phyloP scores from a whole-genome alignment of 1,140 invertebrate species.

The Drosophila pachea region DNA sequence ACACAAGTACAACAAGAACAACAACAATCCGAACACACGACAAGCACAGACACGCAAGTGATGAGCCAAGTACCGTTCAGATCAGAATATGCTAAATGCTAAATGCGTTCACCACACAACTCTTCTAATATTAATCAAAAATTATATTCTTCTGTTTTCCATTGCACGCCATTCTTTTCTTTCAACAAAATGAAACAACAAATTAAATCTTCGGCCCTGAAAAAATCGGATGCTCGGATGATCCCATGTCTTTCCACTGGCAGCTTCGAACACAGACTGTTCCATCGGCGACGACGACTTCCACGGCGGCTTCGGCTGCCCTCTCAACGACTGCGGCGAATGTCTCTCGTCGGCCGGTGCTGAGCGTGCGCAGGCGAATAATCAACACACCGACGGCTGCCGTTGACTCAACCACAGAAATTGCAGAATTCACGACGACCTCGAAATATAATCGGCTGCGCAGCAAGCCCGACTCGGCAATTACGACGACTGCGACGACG shows the following conservation, averaged over 20 bases:
- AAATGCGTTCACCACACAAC: no score
- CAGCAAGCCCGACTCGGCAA: conserved; percentile 34
- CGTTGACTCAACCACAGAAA: conserved; percentile 42
- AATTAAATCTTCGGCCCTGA: no score
- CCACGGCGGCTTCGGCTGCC: neutral
- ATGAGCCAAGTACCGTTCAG: conserved; percentile 1
- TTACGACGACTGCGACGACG: conserved; percentile 30
- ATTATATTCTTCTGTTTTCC: conserved; percentile 13
- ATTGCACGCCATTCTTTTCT: conserved; percentile 45
- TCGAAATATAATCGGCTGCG: conserved; percentile 59
- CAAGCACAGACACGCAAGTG: conserved; percentile 15
- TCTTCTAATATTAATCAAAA: neutral
- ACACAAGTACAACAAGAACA: neutral
- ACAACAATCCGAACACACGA: conserved; percentile 2
- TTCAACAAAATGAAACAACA: conserved; percentile 5
- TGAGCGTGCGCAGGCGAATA: conserved; percentile 73
- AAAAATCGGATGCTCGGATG: neutral
- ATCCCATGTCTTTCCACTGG: conserved; percentile 18
- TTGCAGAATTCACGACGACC: conserved; percentile 53
- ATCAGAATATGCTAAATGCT: neutral
- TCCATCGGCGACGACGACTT: conserved; percentile 3
- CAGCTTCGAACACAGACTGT: conserved; percentile 66
- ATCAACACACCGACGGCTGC: conserved; percentile 59
- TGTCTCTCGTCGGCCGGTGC: conserved; percentile 65
- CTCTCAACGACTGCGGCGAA: conserved; percentile 10